phyloP scores from a whole-genome alignment of 2,888 invertebrate species.

The Sarcophaga subvicina region DNA sequence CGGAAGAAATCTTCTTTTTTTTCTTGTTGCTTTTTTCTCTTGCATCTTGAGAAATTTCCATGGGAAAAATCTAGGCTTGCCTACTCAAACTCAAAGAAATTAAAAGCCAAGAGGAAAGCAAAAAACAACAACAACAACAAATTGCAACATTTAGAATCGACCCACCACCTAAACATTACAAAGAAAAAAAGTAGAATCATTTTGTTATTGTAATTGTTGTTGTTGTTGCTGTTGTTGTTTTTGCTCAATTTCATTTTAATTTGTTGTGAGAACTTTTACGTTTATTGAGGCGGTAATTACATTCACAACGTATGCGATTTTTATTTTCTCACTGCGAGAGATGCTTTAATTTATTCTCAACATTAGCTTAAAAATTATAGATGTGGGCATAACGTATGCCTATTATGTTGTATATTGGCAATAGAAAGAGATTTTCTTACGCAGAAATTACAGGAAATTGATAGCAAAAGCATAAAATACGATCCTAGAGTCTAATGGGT shows the following conservation, averaged over 20 bases:
- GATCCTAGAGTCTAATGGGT: too few species aligned
- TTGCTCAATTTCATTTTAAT: slow-evolving; percentile 42
- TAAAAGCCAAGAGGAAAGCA: slow-evolving; percentile 11
- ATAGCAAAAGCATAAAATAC: too few species aligned
- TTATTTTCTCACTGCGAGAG: too few species aligned
- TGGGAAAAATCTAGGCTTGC: slow-evolving; percentile 57
- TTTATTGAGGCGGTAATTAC: not conserved
- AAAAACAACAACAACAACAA: not conserved
- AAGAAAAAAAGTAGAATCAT: not conserved
- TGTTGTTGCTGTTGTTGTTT: not conserved
- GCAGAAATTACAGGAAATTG: too few species aligned
- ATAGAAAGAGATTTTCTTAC: too few species aligned
- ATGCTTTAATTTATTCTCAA: too few species aligned
- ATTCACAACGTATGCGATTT: not conserved
- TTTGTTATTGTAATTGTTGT: too few species aligned
- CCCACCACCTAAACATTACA: slow-evolving; percentile 13
- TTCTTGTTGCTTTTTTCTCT: slow-evolving; percentile 1
- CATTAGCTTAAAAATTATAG: too few species aligned
- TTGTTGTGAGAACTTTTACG: slow-evolving; percentile 39
- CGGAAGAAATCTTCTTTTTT: not conserved
- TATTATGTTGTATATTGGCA: too few species aligned
- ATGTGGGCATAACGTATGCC: too few species aligned
- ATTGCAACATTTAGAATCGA: slow-evolving; percentile 39
- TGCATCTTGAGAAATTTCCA: slow-evolving; percentile 64
- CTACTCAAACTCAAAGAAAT: slow-evolving; percentile 35